A percentile compares a stretch with the other conserved stretches of the same genome.
These are phyloP conservation scores for Shargacucullia verbasci DNA, from an alignment of 2,888 invertebrate species.

Conservation along the genomic window DNA sequence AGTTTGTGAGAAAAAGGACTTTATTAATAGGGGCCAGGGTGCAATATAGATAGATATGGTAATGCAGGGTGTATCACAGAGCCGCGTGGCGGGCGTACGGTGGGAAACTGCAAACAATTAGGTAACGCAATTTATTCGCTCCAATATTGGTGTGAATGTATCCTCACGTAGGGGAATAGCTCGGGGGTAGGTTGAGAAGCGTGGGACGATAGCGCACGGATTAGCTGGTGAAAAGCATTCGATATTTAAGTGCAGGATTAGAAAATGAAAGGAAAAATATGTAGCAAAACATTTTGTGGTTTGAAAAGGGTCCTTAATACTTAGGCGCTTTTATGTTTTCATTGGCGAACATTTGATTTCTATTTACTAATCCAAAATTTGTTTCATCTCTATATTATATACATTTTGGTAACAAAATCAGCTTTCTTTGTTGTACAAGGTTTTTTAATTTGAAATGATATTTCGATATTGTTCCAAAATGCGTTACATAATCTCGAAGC, in stretches of 20 bases:
- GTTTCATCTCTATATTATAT: no score
- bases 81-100: conserved; percentile 85
- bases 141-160: conserved; percentile 71
- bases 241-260: conserved; percentile 49
- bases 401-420: no score
- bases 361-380: not conserved
- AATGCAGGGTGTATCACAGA: conserved; percentile 63
- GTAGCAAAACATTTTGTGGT: conserved; percentile 16
- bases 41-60: conserved; percentile 27
- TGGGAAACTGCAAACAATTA: conserved; percentile 83
- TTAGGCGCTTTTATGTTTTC: not conserved
- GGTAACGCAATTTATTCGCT: conserved; percentile 82
- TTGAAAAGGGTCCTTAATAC: not conserved
- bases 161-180: conserved; percentile 58
- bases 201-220: conserved; percentile 64
- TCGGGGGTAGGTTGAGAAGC: conserved; percentile 56
- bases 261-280: conserved; percentile 20
- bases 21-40: conserved; percentile 40
- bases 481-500: not conserved
- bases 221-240: conserved; percentile 48
- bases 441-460: no score
- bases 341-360: not conserved
- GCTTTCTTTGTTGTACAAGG: no score
- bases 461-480: no score
- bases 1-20: conserved; percentile 22